Percentiles rank a stretch among this genome's conserved stretches.
phyloP scores from a whole-genome alignment of 2,113 vertebrate species.

The Bubo scandiacus region DNA sequence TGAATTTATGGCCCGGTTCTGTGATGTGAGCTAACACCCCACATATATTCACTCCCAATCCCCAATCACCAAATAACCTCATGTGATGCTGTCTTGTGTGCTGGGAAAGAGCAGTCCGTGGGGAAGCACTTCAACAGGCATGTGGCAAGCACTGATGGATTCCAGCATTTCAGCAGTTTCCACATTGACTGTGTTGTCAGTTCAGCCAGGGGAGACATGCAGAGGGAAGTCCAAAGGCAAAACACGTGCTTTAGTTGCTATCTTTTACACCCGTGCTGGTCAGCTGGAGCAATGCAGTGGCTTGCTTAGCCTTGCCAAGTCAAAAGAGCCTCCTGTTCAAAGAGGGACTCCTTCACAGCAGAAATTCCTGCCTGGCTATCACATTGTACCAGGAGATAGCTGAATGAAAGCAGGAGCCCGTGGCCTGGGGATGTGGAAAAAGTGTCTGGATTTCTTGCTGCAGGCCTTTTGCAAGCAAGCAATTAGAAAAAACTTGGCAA shows the following conservation, averaged over 20 bases:
- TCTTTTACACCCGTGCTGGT: background rate
- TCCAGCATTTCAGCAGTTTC: background rate
- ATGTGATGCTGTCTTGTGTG: rapidly evolving
- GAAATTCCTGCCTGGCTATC: background rate
- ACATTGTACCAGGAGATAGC: background rate
- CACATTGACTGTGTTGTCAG: background rate
- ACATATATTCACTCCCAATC: background rate
- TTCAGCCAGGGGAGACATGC: background rate
- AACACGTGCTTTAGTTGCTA: background rate
- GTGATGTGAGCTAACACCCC: background rate
- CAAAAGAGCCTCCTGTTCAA: background rate
- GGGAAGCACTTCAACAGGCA: rapidly evolving
- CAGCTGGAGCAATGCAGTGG: rapidly evolving
- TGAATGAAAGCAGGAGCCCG: background rate
- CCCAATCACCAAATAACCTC: background rate
- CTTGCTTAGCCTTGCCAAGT: background rate
- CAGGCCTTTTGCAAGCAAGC: background rate
- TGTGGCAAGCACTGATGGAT: background rate
- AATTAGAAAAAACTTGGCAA: constrained; percentile 24
- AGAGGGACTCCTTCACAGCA: background rate
- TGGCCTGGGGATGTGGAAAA: background rate
- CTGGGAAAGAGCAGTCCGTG: background rate
- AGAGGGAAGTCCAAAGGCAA: background rate
- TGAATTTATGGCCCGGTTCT: background rate
- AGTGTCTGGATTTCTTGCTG: background rate